A percentile compares a stretch with the other conserved stretches of the same genome.
Evolutionary conservation across 2,888 invertebrate genomes (phyloP).

Genomic region (Agrotis exclamationis): DNA sequence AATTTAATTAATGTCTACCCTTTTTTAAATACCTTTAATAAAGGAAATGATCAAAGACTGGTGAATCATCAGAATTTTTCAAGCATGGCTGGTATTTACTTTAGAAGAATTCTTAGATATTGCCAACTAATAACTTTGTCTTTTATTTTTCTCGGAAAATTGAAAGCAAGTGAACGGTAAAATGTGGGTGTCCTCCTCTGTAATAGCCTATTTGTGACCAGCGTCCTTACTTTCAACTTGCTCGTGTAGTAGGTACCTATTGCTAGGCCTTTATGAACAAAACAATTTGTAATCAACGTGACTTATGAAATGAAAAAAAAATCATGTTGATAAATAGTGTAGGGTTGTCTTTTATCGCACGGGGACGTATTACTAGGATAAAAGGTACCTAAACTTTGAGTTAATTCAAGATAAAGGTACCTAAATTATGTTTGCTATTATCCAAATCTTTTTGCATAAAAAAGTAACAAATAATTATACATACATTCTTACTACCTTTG

Average conservation of each 20-base stretch:
- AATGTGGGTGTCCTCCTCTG: constrained; percentile 38
- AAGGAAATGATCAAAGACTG: constrained; percentile 55
- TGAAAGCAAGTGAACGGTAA: constrained; percentile 41
- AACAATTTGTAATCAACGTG: constrained; percentile 18
- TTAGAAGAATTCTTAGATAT: constrained; percentile 24
- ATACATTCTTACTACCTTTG: no score
- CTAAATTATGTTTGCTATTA: no score
- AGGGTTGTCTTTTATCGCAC: no score
- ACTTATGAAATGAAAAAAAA: neutral
- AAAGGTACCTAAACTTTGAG: no score
- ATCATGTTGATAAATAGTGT: no score
- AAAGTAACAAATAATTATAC: no score
- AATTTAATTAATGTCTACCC: constrained; percentile 58
- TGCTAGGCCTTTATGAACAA: constrained; percentile 6
- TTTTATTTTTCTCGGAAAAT: constrained; percentile 40
- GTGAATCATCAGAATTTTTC: constrained; percentile 4
- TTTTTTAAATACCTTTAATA: constrained; percentile 51
- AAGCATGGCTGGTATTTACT: constrained; percentile 13
- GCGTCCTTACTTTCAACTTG: constrained; percentile 21
- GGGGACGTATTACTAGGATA: no score
- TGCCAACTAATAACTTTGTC: constrained; percentile 23
- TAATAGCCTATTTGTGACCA: constrained; percentile 58
- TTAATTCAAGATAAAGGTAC: no score
- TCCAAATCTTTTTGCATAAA: no score
- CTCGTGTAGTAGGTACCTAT: constrained; percentile 14